A percentile compares a stretch with the other conserved stretches of the same genome.
These are phyloP conservation scores for Pseudococcus viburni DNA, from an alignment of 2,888 invertebrate genomes.

Conservation along the genomic window DNA sequence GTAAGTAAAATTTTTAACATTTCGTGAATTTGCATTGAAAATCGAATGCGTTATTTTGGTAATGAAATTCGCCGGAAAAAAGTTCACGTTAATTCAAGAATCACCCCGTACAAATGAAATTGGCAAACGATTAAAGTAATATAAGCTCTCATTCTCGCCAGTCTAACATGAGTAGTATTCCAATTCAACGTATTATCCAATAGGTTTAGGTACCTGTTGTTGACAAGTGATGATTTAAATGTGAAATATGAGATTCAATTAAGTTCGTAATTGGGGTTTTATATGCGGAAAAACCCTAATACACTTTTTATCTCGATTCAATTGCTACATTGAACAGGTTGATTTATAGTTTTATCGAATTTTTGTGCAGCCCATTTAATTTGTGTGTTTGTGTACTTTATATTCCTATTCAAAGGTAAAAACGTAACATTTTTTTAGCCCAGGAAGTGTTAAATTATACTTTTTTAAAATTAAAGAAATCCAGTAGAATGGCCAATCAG, in stretches of 20 bases:
- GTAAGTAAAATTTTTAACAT: no score
- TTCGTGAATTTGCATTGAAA: neutral
- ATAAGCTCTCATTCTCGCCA: neutral
- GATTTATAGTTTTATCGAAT: conserved; percentile 8
- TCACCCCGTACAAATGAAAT: neutral
- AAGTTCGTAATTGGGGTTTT: neutral
- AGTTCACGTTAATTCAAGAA: neutral
- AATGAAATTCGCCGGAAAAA: neutral
- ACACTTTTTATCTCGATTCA: neutral
- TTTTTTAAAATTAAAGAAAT: no score
- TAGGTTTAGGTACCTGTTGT: conserved; percentile 9
- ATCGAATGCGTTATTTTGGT: neutral
- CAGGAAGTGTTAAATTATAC: no score
- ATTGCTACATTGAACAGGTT: neutral
- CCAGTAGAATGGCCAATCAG: no score
- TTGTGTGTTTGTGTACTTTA: neutral
- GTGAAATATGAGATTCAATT: conserved; percentile 9
- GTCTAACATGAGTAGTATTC: neutral
- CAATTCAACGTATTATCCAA: conserved; percentile 1
- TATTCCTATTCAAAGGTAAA: neutral
- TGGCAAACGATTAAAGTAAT: neutral
- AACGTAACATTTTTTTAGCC: neutral
- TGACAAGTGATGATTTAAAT: conserved; percentile 8
- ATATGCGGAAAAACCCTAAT: neutral
- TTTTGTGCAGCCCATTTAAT: neutral